These are phyloP conservation scores for Tragelaphus scriptus DNA, from an alignment of 2,113 vertebrate species.

Conservation along the genomic window DNA sequence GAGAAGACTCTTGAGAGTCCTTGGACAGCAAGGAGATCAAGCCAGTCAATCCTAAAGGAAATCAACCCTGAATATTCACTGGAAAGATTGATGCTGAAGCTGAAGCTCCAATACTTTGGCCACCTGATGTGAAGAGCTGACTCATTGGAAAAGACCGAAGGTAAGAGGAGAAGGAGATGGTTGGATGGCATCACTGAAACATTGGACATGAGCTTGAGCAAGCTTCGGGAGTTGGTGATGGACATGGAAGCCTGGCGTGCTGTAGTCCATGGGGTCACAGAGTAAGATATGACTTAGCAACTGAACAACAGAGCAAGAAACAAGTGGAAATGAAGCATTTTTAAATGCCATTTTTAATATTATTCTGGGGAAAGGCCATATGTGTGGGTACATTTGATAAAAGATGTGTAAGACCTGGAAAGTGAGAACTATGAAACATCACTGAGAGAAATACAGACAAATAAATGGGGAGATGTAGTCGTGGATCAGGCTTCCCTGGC, in stretches of 20 bases:
- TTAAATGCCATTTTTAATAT: neutral
- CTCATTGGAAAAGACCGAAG: neutral
- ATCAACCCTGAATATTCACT: neutral
- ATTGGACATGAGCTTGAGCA: neutral
- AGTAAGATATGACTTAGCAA: neutral
- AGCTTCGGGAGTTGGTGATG: neutral
- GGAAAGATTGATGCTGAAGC: neutral
- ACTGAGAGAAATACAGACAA: neutral
- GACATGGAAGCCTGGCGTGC: neutral
- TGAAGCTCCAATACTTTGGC: neutral
- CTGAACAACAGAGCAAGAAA: neutral
- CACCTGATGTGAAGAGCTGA: neutral
- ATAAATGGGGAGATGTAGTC: neutral
- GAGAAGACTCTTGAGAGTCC: neutral
- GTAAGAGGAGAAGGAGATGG: neutral
- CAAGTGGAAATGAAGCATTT: neutral
- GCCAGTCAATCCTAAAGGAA: neutral
- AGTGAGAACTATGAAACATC: neutral
- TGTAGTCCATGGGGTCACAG: neutral
- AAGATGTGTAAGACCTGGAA: neutral
- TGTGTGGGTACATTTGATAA: neutral
- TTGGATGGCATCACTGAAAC: neutral
- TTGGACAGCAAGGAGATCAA: neutral
- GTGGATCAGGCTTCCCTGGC: rapidly evolving
- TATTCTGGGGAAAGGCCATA: neutral